A percentile compares a stretch with the other conserved stretches of the same genome.
phyloP scores from a whole-genome alignment of 1,140 invertebrate species.

The Drosophila bocqueti region DNA sequence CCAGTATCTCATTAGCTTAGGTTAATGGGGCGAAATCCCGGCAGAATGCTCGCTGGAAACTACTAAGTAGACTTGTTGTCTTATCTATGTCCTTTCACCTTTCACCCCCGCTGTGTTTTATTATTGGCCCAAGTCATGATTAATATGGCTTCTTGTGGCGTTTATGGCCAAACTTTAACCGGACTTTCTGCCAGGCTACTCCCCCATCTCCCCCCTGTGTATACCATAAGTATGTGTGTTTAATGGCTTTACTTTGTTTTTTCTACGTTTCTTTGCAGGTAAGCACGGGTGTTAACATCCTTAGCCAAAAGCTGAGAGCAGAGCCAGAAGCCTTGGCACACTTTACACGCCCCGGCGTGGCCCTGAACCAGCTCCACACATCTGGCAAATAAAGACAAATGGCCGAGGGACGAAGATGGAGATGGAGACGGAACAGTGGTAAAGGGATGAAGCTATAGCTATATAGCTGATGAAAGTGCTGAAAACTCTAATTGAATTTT shows the following conservation, averaged over 20 bases:
- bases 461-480: constrained; percentile 62
- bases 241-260: constrained; percentile 19
- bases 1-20: constrained; percentile 2
- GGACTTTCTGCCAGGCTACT: constrained; percentile 13
- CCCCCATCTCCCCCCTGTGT: too few species aligned
- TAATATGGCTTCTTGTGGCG: constrained; percentile 60
- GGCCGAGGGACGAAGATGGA: not conserved
- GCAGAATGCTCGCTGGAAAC: not conserved
- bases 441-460: constrained; percentile 9
- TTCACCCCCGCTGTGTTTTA: constrained; percentile 43
- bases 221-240: constrained; percentile 15
- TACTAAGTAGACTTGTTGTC: constrained; percentile 18
- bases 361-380: constrained; percentile 13
- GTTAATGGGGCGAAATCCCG: constrained; percentile 11
- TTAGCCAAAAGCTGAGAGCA: not conserved
- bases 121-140: constrained; percentile 56
- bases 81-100: constrained; percentile 11
- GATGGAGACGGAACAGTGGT: not conserved
- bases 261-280: constrained; percentile 56
- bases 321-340: constrained; percentile 45
- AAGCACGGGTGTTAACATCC: constrained; percentile 42
- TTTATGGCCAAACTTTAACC: constrained; percentile 43
- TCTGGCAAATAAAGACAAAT: constrained; percentile 67
- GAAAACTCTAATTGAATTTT: constrained; percentile 78
- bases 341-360: constrained; percentile 59